phyloP scores from a whole-genome alignment of 1,140 invertebrate genomes.

The Cotesia typhae region DNA sequence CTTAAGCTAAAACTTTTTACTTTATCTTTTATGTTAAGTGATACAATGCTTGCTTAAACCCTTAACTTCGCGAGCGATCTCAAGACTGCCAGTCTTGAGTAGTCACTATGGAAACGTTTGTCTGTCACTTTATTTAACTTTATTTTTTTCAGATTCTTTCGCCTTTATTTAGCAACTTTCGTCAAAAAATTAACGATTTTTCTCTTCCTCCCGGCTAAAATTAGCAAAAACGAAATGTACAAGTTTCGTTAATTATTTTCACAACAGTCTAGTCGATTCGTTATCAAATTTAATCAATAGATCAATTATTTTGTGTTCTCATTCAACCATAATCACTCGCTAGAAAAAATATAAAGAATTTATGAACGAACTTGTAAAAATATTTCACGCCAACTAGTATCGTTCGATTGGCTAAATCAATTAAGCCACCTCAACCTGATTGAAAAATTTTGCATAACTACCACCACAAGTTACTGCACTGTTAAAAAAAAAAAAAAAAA shows the following conservation, averaged over 20 bases:
- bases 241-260: neutral
- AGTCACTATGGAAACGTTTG: neutral
- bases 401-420: constrained; percentile 28
- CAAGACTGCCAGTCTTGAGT: constrained; percentile 12
- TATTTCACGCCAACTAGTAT: constrained; percentile 35
- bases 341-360: neutral
- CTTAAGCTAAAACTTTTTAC: neutral
- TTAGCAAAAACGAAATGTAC: neutral
- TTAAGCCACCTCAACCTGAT: constrained; percentile 28
- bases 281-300: neutral
- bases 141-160: neutral
- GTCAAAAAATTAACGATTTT: neutral
- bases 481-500: neutral
- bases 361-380: constrained; percentile 1
- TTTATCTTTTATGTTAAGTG: constrained; percentile 12
- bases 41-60: constrained; percentile 2
- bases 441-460: constrained; percentile 31
- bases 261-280: neutral
- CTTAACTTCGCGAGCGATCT: constrained; percentile 18
- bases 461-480: neutral
- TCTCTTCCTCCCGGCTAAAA: neutral
- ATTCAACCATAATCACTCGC: neutral
- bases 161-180: neutral
- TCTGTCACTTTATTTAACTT: constrained; percentile 15
- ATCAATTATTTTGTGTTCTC: neutral